Evolutionary conservation across 2,113 vertebrate genomes (phyloP).

Genomic region (Callopanchax toddi): DNA sequence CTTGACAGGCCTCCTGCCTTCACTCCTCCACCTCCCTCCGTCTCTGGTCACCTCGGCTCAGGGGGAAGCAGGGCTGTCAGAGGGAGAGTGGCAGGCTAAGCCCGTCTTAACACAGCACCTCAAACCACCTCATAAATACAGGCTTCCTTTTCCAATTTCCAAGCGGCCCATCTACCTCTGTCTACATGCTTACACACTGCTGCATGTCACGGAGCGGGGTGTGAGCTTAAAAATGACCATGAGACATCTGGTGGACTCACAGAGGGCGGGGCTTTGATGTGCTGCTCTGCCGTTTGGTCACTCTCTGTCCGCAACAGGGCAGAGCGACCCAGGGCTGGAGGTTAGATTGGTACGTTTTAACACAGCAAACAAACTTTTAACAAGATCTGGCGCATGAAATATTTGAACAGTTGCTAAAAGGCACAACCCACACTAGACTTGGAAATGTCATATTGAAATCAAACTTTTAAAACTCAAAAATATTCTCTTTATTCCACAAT

Average conservation of each 20-base stretch:
- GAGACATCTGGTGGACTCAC: slow-evolving; percentile 72
- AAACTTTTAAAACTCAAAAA: no score
- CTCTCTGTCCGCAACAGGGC: slow-evolving; percentile 21
- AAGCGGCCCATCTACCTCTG: slow-evolving; percentile 73
- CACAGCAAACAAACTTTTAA: no score
- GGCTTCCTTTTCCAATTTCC: slow-evolving; percentile 79
- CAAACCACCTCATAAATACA: slow-evolving; percentile 81
- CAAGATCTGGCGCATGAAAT: no score
- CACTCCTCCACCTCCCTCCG: slow-evolving; percentile 67
- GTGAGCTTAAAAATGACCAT: slow-evolving; percentile 80
- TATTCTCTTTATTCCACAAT: no score
- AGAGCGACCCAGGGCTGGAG: slow-evolving; percentile 20
- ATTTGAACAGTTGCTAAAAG: no score
- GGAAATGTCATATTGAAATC: no score
- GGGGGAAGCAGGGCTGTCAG: slow-evolving; percentile 71
- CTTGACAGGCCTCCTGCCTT: slow-evolving; percentile 72
- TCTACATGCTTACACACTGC: slow-evolving; percentile 75
- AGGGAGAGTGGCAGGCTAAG: slow-evolving; percentile 76
- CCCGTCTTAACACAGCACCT: slow-evolving; percentile 78
- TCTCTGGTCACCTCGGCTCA: slow-evolving; percentile 67
- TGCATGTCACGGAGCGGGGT: slow-evolving; percentile 73
- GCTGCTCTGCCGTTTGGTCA: slow-evolving; percentile 56
- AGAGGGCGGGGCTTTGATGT: slow-evolving; percentile 77
- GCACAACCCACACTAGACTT: no score
- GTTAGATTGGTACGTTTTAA: slow-evolving; percentile 27